A percentile compares a stretch with the other conserved stretches of the same genome.
Conservation (phyloP, 1,140 invertebrate genomes). For the Hylaeus anthracinus region DNA sequence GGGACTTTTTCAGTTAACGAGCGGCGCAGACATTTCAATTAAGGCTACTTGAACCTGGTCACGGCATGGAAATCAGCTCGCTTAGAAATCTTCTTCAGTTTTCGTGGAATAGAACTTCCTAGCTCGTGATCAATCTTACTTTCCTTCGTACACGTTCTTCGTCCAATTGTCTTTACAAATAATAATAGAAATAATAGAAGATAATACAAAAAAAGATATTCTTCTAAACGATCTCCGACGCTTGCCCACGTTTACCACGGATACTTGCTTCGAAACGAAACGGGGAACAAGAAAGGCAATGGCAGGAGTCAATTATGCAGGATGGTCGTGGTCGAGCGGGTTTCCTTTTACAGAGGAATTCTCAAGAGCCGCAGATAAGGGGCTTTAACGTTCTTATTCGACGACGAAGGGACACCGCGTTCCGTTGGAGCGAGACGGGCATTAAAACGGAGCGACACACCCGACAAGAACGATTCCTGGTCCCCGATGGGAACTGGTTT, state of each 20-base stretch:
- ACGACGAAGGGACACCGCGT: slow-evolving; percentile 20
- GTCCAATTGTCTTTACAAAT: too few relatives aligned
- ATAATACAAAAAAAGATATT: too few relatives aligned
- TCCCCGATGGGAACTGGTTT: slow-evolving; percentile 66
- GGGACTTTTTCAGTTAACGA: not conserved
- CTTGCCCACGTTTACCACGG: too few relatives aligned
- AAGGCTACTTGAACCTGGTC: not conserved
- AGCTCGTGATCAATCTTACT: too few relatives aligned
- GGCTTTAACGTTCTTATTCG: slow-evolving; percentile 9
- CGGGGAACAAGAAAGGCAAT: not conserved
- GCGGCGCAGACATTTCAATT: slow-evolving; percentile 1
- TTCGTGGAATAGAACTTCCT: not conserved
- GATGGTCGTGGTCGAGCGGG: not conserved
- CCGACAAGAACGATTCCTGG: slow-evolving; percentile 70
- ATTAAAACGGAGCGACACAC: slow-evolving; percentile 66
- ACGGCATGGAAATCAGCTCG: not conserved
- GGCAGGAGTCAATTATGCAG: slow-evolving; percentile 14
- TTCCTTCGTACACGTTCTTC: too few relatives aligned
- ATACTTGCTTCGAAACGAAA: not conserved
- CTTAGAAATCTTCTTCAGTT: not conserved
- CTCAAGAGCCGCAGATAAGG: slow-evolving; percentile 18
- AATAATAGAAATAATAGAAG: too few relatives aligned
- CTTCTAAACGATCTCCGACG: too few relatives aligned
- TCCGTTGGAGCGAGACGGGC: slow-evolving; percentile 38
- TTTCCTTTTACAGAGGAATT: slow-evolving; percentile 17